These are phyloP conservation scores for Eledona agricola DNA, from an alignment of 2,888 invertebrate species.

Conservation along the genomic window DNA sequence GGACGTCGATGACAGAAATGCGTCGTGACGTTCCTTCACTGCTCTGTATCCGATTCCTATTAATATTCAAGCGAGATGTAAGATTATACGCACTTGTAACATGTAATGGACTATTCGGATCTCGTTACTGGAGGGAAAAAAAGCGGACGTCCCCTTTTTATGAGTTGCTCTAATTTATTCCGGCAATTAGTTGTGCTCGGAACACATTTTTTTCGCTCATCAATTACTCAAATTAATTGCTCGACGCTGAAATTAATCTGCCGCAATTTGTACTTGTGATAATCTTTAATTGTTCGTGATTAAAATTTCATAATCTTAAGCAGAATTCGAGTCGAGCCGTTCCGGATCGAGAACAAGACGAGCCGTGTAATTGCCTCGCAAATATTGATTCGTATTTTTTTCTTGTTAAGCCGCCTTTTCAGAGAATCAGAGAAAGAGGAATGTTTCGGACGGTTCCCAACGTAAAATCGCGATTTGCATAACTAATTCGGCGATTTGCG, in stretches of 20 bases:
- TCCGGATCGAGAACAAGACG: conserved; percentile 2
- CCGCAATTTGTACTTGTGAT: conserved; percentile 30
- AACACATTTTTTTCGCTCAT: conserved; percentile 10
- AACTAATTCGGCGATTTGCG: no score
- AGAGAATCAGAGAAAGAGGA: conserved; percentile 2
- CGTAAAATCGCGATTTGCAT: conserved; percentile 14
- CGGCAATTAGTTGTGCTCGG: conserved; percentile 31
- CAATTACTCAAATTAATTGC: conserved; percentile 21
- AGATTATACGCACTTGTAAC: conserved; percentile 28
- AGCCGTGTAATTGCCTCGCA: conserved; percentile 14
- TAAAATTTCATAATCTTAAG: conserved; percentile 32
- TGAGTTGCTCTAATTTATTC: conserved; percentile 32
- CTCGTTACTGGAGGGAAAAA: conserved; percentile 25
- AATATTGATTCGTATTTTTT: conserved; percentile 8
- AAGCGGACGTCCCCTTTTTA: conserved; percentile 29
- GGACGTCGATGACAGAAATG: conserved; percentile 15
- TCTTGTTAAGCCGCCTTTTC: neutral
- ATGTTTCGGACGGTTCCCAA: conserved; percentile 1
- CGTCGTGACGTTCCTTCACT: conserved; percentile 20
- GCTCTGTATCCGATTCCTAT: conserved; percentile 30
- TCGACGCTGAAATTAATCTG: conserved; percentile 20
- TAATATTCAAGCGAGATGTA: conserved; percentile 33
- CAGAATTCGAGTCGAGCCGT: conserved; percentile 4
- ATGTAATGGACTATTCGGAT: conserved; percentile 29
- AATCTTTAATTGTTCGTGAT: conserved; percentile 30